Evolutionary conservation across 2,888 invertebrate species (phyloP).

Genomic region (Thelaira solivaga): DNA sequence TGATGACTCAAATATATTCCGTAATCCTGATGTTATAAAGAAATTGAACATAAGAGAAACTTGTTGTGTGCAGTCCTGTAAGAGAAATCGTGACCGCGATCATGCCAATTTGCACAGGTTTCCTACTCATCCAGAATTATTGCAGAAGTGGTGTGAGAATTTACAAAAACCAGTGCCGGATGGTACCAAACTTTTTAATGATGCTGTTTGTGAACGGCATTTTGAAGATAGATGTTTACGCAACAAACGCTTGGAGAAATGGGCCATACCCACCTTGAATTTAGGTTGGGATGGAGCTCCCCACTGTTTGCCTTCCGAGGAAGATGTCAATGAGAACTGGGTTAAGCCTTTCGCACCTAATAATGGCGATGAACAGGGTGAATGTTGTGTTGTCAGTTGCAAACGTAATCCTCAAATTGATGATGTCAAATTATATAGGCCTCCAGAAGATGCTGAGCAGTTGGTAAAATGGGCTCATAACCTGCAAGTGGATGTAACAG

Average conservation of each 20-base stretch:
- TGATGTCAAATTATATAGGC: slow-evolving; percentile 71
- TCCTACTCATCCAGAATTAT: slow-evolving; percentile 69
- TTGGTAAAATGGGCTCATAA: slow-evolving; percentile 73
- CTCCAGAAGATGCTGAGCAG: slow-evolving; percentile 70
- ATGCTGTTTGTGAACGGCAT: slow-evolving; percentile 73
- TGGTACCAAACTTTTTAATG: slow-evolving; percentile 72
- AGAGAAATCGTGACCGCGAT: slow-evolving; percentile 72
- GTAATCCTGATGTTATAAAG: slow-evolving; percentile 73
- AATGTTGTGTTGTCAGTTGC: slow-evolving; percentile 71
- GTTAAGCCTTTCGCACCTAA: slow-evolving; percentile 66
- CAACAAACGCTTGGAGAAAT: slow-evolving; percentile 72
- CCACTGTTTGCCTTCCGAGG: slow-evolving; percentile 68
- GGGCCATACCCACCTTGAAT: slow-evolving; percentile 71
- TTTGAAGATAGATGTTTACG: slow-evolving; percentile 73
- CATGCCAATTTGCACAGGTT: slow-evolving; percentile 73
- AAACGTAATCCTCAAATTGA: slow-evolving; percentile 73
- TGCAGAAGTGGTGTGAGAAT: slow-evolving; percentile 72
- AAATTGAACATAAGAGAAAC: slow-evolving; percentile 73
- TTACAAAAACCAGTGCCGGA: slow-evolving; percentile 70
- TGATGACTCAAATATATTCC: slow-evolving; percentile 71
- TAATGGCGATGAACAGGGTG: slow-evolving; percentile 71
- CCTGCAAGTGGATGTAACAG: slow-evolving; percentile 67
- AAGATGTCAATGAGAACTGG: slow-evolving; percentile 70
- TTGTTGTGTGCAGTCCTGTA: slow-evolving; percentile 71
- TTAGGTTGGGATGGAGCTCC: slow-evolving; percentile 68